Evolutionary conservation across 2,113 vertebrate species (phyloP).

Genomic region (Chaetodon trifascialis): DNA sequence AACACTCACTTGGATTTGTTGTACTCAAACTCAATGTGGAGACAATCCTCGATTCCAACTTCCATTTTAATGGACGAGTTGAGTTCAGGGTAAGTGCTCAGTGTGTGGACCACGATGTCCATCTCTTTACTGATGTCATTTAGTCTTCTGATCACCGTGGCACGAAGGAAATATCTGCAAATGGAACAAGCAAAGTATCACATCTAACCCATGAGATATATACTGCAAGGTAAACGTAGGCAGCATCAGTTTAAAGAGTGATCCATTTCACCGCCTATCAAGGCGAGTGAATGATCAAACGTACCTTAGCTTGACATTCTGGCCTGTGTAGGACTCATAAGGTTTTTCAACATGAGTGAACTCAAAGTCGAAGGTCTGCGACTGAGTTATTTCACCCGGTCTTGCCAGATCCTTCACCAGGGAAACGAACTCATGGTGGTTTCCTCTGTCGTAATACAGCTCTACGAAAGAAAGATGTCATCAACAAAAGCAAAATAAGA

Average conservation of each 20-base stretch:
- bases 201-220: background rate
- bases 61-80: conserved; percentile 99
- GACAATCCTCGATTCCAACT: conserved; percentile 98
- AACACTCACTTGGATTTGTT: conserved; percentile 97
- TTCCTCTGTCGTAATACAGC: conserved; percentile 97
- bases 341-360: conserved; percentile 99
- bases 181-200: background rate
- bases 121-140: conserved; percentile 96
- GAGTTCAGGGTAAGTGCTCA: conserved; percentile 95
- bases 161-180: conserved; percentile 95
- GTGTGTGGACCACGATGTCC: conserved; percentile 97
- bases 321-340: conserved; percentile 97
- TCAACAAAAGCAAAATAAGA: background rate
- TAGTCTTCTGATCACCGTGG: conserved; percentile 94
- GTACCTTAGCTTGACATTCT: conserved; percentile 97
- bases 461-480: conserved; percentile 79
- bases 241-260: conserved; percentile 25
- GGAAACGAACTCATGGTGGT: conserved; percentile 98
- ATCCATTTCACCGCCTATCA: background rate
- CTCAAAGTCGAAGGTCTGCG: conserved; percentile 97
- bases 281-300: conserved; percentile 52
- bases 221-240: background rate
- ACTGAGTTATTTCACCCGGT: conserved; percentile 95
- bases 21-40: conserved; percentile 99
- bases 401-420: conserved; percentile 97